Conservation (phyloP, 2,113 vertebrate genomes). For the Taurulus bubalis region DNA sequence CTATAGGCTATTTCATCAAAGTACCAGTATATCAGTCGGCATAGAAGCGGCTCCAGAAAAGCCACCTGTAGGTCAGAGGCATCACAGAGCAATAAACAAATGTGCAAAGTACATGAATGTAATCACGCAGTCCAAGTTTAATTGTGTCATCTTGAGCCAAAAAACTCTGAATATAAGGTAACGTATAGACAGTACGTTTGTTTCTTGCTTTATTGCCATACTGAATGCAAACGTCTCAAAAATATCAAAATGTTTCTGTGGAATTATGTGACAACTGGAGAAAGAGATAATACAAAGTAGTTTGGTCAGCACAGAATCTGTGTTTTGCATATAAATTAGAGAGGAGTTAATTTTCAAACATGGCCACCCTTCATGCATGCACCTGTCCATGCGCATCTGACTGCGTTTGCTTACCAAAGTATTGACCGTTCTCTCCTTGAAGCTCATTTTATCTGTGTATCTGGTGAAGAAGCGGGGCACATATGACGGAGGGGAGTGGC, state of each 20-base stretch:
- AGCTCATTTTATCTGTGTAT: conserved; percentile 86
- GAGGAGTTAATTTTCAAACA: background rate
- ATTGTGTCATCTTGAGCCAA: background rate
- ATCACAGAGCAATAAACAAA: background rate
- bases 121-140: background rate
- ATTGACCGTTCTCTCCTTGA: conserved; percentile 84
- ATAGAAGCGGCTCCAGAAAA: conserved; percentile 80
- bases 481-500: conserved; percentile 81
- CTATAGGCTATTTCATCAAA: conserved; percentile 76
- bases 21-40: conserved; percentile 64
- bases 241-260: too few species aligned
- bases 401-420: conserved; percentile 60
- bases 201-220: background rate
- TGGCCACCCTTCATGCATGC: background rate
- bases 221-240: background rate
- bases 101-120: background rate
- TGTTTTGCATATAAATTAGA: background rate
- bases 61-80: conserved; percentile 56
- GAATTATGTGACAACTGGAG: background rate
- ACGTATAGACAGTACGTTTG: background rate
- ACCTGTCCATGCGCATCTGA: background rate
- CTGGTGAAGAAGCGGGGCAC: conserved; percentile 83
- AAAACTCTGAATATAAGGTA: background rate
- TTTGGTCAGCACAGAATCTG: background rate
- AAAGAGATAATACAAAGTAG: background rate